A percentile compares a stretch with the other conserved stretches of the same genome.
Conservation (phyloP, 1,140 invertebrate species). For the Halictus rubicundus region DNA sequence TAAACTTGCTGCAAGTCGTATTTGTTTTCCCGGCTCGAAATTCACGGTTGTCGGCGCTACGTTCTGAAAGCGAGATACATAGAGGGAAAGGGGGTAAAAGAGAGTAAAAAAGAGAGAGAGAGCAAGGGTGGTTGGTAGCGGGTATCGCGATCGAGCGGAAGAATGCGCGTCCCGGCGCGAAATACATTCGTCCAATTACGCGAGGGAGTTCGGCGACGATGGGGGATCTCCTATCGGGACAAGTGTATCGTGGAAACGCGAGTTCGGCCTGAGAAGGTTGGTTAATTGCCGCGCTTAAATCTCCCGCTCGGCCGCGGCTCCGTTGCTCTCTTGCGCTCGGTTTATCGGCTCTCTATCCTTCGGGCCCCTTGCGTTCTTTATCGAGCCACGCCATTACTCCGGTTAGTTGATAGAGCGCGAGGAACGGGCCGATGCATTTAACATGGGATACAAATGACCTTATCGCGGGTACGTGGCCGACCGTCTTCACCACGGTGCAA, state of each 20-base stretch:
- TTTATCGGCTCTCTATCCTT: constrained; percentile 41
- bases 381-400: constrained; percentile 50
- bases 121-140: neutral
- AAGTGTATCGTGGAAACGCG: constrained; percentile 14
- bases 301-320: constrained; percentile 18
- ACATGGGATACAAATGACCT: constrained; percentile 66
- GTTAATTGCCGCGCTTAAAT: constrained; percentile 53
- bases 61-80: too few species aligned
- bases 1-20: too few species aligned
- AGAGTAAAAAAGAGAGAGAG: too few species aligned
- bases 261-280: constrained; percentile 6
- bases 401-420: constrained; percentile 37
- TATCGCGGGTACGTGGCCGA: constrained; percentile 37
- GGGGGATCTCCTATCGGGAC: neutral
- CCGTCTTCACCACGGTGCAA: constrained; percentile 7
- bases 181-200: constrained; percentile 7
- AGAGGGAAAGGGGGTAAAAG: too few species aligned
- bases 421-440: constrained; percentile 54
- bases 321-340: neutral
- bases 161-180: constrained; percentile 7
- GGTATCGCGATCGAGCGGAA: constrained; percentile 1
- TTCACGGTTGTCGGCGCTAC: too few species aligned
- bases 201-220: constrained; percentile 6
- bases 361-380: constrained; percentile 46
- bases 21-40: too few species aligned